phyloP scores from a whole-genome alignment of 2,797 vertebrate species.

The Tolypeutes matacus region DNA sequence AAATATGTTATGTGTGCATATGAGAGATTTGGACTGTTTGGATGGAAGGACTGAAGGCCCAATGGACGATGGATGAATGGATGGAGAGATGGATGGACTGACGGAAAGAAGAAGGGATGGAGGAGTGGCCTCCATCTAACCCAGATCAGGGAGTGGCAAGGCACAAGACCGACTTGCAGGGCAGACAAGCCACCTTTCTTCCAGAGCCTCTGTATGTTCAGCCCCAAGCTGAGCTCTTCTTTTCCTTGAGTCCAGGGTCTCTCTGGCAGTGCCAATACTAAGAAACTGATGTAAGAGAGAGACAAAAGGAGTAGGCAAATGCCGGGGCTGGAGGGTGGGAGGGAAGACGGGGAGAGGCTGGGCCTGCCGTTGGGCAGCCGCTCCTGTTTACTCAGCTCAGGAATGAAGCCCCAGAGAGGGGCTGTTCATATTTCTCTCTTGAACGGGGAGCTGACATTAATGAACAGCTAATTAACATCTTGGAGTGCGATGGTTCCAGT shows the following conservation, averaged over 20 bases:
- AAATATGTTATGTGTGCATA: neutral
- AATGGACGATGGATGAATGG: too few relatives aligned
- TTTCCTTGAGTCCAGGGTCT: neutral
- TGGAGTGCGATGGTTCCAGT: constrained; percentile 88
- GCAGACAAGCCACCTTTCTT: neutral
- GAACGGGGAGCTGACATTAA: constrained; percentile 89
- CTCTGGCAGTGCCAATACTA: neutral
- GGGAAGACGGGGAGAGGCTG: neutral
- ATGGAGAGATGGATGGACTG: too few relatives aligned
- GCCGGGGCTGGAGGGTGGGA: neutral
- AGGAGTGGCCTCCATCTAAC: neutral
- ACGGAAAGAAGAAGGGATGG: neutral
- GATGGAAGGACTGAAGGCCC: neutral
- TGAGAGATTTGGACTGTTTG: neutral
- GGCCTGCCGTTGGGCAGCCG: constrained; percentile 38
- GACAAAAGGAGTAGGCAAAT: constrained; percentile 70
- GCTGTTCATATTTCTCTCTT: constrained; percentile 84
- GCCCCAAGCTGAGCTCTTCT: neutral
- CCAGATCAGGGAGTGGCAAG: neutral
- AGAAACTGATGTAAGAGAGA: constrained; percentile 39
- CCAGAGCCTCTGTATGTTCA: neutral
- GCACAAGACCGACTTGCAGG: neutral
- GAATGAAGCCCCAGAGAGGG: constrained; percentile 79
- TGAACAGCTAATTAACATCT: constrained; percentile 91
- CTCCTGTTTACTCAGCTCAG: constrained; percentile 55